Evolutionary conservation across 2,888 invertebrate genomes (phyloP).

Genomic region (Cinara cedri): DNA sequence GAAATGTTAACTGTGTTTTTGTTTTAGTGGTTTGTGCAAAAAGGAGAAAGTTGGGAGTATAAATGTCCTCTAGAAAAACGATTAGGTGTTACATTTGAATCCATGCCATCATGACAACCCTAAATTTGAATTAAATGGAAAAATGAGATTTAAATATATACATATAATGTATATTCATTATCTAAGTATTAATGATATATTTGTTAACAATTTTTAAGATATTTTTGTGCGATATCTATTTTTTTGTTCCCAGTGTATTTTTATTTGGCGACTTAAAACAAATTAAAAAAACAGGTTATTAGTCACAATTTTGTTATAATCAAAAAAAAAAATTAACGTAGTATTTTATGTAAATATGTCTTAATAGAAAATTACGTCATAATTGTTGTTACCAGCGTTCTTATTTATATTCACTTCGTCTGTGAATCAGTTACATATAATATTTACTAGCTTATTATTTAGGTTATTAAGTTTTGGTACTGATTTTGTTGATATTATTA

Average conservation of each 20-base stretch:
- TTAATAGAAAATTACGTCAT: slow-evolving; percentile 44
- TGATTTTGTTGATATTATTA: slow-evolving; percentile 55
- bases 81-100: slow-evolving; percentile 44
- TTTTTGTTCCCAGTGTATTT: slow-evolving; percentile 48
- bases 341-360: slow-evolving; percentile 49
- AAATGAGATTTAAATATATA: slow-evolving; percentile 22
- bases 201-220: slow-evolving; percentile 29
- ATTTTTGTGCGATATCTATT: slow-evolving; percentile 35
- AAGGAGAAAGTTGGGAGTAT: slow-evolving; percentile 52
- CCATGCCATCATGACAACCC: slow-evolving; percentile 43
- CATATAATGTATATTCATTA: slow-evolving; percentile 10
- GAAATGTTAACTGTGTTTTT: not conserved
- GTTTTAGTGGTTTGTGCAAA: slow-evolving; percentile 48
- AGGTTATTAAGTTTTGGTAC: slow-evolving; percentile 56
- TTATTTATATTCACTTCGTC: slow-evolving; percentile 34
- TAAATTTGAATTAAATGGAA: slow-evolving; percentile 16
- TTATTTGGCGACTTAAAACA: slow-evolving; percentile 43
- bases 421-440: slow-evolving; percentile 41
- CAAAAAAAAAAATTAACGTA: slow-evolving; percentile 43
- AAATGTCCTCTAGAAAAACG: slow-evolving; percentile 52
- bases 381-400: slow-evolving; percentile 51
- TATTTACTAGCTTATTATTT: slow-evolving; percentile 47
- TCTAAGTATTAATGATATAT: slow-evolving; percentile 35
- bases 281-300: slow-evolving; percentile 11
- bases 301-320: slow-evolving; percentile 53